These are phyloP conservation scores for Gnathonemus longibarbis DNA, from an alignment of 2,113 vertebrate species.

Conservation along the genomic window DNA sequence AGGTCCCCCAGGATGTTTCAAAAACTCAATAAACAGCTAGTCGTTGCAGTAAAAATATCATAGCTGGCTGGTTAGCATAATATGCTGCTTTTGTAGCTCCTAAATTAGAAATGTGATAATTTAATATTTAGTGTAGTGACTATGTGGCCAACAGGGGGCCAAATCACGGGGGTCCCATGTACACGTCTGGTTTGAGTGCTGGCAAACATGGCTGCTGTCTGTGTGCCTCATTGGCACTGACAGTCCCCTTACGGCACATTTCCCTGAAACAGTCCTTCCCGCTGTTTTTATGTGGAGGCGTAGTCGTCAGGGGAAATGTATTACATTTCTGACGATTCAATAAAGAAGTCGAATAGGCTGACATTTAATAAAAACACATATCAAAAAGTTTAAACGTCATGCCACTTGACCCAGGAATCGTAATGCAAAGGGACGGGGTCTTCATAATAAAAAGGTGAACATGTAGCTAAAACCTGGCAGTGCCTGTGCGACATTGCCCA, in stretches of 20 bases:
- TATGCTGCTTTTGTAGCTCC: neutral
- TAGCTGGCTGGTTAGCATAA: neutral
- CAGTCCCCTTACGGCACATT: neutral
- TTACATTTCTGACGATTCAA: neutral
- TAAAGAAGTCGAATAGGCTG: neutral
- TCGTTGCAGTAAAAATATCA: neutral
- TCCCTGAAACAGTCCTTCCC: neutral
- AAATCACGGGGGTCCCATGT: neutral
- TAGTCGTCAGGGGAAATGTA: neutral
- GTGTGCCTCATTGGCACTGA: neutral
- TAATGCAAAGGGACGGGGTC: neutral
- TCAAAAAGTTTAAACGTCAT: neutral
- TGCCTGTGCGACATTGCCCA: neutral
- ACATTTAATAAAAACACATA: neutral
- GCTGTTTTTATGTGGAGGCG: neutral
- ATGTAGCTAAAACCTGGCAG: neutral
- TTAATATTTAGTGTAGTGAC: no score
- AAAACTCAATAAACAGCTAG: neutral
- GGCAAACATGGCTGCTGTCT: neutral
- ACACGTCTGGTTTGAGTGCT: neutral
- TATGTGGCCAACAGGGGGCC: neutral
- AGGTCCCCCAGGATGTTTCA: no score
- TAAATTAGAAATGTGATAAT: no score
- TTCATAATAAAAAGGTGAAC: neutral
- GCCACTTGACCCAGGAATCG: neutral